phyloP scores from a whole-genome alignment of 2,113 vertebrate species.

The Prinia subflava region DNA sequence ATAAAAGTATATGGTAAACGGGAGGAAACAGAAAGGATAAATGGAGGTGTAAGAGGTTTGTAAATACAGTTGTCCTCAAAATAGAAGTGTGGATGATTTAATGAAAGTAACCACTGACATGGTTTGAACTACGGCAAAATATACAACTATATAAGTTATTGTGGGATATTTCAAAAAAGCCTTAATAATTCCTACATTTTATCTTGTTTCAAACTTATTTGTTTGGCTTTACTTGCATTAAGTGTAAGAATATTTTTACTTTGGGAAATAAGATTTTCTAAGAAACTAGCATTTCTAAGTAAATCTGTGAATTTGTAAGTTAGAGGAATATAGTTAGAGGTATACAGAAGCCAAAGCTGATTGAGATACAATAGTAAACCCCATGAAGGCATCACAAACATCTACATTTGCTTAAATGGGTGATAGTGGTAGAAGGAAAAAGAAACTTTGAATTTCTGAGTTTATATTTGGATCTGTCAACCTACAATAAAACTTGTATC shows the following conservation, averaged over 20 bases:
- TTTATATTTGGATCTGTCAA: background rate
- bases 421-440: background rate
- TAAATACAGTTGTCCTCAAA: background rate
- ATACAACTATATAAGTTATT: accelerated
- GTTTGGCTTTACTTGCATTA: background rate
- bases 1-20: background rate
- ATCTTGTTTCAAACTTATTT: background rate
- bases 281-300: background rate
- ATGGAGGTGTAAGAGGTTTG: background rate
- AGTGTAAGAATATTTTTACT: background rate
- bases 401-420: background rate
- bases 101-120: background rate
- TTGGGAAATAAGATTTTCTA: background rate
- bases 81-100: background rate
- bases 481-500: background rate
- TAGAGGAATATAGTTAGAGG: background rate
- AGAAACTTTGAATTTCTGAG: background rate
- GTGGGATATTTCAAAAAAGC: background rate
- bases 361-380: background rate
- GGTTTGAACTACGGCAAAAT: background rate
- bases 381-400: background rate
- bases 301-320: background rate
- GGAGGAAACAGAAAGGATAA: background rate
- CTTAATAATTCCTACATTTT: background rate
- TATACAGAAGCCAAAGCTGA: background rate